Base-by-base conservation (phyloP, 2,797 vertebrate species). In the Caiman crocodilus region DNA sequence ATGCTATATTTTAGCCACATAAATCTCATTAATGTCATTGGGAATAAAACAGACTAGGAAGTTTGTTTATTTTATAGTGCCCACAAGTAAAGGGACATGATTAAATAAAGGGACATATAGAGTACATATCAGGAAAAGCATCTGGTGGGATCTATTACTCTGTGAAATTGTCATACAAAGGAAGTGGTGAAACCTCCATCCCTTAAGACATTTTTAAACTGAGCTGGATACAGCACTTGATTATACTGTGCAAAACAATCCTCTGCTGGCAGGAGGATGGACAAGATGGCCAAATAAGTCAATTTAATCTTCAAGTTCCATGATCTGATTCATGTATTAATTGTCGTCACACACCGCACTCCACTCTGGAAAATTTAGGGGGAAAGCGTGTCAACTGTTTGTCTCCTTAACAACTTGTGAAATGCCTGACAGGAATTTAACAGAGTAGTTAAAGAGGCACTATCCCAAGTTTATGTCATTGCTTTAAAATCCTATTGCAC, bases 191-290 rank as follows among this genome's bases (percentile, higher is more conserved):
- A 87, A 84, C 16, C 50, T 82, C 32, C 1, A 17, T 73, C 71
- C 9, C 32, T 82, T 87, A 85, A 90, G 87, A 93, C 92, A 26
- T 86, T 13, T 85, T 90, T 87, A 63, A 4, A 63, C 92, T 83
- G 67, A 79, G 55, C 42, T 63, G 60, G 88, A 42, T 11, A 61
- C 17, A 91, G 28, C 2, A 20, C 30, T 76, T 59, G 28, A 65
- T 42, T 21, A 12, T 69, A 89, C 23, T 6, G 4, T 14, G 84
- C 42, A 50, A 67, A 50, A 67, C n/a, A 93, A 25, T 32, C 35
- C 71, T 67, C 16, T 63, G 14, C 73, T 90, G 65, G n/a, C 78
- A 64, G 28, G 63, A 74, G 61, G 76, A 30, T 14, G 20, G 78
- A 64, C 57, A 75, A 30, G 74, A 87, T 85, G 79, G 83, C 79